Evolutionary conservation across 2,113 vertebrate species (phyloP).

Genomic region (Dinomys branickii): DNA sequence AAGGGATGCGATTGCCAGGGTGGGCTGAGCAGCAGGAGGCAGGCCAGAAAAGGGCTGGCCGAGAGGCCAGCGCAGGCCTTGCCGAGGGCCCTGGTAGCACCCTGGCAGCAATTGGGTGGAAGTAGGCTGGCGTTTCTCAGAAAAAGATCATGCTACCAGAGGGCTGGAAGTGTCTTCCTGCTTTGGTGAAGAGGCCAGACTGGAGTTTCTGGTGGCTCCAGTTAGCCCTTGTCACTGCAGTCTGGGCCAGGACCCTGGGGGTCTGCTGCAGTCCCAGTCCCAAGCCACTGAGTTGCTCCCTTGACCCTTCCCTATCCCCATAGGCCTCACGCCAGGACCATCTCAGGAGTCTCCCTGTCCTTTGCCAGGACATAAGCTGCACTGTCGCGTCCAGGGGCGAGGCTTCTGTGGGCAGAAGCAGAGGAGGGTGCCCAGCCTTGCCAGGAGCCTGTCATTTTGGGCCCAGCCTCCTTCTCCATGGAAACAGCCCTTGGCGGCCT

Average conservation of each 20-base stretch:
- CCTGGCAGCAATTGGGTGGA: rapidly evolving
- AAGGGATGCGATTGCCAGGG: neutral
- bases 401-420: neutral
- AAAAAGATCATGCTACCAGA: neutral
- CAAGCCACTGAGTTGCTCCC: neutral
- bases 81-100: neutral
- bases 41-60: neutral
- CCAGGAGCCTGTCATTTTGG: neutral
- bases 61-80: neutral
- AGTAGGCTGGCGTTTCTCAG: neutral
- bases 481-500: slow-evolving; percentile 32
- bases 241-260: neutral
- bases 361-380: neutral
- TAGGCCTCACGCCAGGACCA: neutral
- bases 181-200: neutral
- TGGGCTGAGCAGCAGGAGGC: neutral
- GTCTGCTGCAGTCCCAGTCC: neutral
- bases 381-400: neutral
- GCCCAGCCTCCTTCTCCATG: neutral
- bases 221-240: neutral
- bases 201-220: neutral
- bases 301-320: neutral
- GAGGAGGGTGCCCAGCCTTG: neutral
- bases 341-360: neutral
- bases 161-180: neutral